Base-by-base conservation (phyloP, 2,888 invertebrate genomes). In the Hyppa rectilinea region DNA sequence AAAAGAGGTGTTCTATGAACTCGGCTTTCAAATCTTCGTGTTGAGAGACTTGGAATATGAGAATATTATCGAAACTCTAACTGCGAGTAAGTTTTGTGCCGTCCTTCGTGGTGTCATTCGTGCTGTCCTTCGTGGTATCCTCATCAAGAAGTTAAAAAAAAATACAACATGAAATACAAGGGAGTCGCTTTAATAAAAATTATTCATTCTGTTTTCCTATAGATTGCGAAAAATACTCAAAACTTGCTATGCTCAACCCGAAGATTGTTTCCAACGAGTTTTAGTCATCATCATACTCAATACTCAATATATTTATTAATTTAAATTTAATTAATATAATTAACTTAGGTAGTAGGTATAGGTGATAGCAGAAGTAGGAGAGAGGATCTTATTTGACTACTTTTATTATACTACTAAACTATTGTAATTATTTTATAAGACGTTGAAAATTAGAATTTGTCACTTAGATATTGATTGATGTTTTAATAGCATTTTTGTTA, bases 81-180 rank as follows among this genome's bases (percentile, higher is more conserved):
- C 45, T 40, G 61, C 47, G 34, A 73, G 69, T 70, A 34, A 70
- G 69, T 70, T 40, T 49, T 52, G 1, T 36, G n/a, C 7, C n/a
- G 3, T 62, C 6, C 1, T 3, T 29, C 17, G 31, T n/a, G 6
- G 0, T 1, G 4, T 20, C n/a, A n/a, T 40, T 49, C 43, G 1
- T 36, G n/a, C 7, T 26, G 3, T 62, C 6, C 1, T 3, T 29
- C 17, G 31, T n/a, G 6, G 0, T 1, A 2, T 20, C n/a, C n/a
- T n/a, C 6, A 12, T 1, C 10, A 29, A 29, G 20, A 2, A 4
- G n/a, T 10, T 6, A 43, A 52, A 20, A 10, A 52, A 10, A 10
- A 52, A 23, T 0, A 23, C 2, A 2, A n/a, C n/a, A n/a, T 43
- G 20, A 20, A 43, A 50, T 10, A 4, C 10, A 29, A 29, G 10